phyloP scores from a whole-genome alignment of 2,113 vertebrate species.

The Reinhardtius hippoglossoides region DNA sequence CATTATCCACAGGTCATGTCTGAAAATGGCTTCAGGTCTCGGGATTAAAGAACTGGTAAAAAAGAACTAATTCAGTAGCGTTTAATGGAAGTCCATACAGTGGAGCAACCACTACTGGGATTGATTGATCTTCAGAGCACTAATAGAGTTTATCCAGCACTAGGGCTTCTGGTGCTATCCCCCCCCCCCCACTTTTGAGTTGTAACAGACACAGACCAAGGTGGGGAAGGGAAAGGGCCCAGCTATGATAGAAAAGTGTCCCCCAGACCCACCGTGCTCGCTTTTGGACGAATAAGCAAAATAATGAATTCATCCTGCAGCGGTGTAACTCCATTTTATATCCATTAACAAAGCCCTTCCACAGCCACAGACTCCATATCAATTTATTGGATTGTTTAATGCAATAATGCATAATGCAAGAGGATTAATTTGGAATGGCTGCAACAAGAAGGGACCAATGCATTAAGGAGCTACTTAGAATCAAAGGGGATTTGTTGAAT shows the following conservation, averaged over 20 bases:
- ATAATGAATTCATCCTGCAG: conserved; percentile 73
- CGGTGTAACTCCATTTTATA: conserved; percentile 79
- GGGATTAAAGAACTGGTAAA: not conserved
- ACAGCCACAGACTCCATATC: conserved; percentile 78
- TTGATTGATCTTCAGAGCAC: not conserved
- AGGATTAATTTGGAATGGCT: conserved; percentile 84
- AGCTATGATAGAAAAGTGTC: conserved; percentile 24
- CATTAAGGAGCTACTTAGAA: conserved; percentile 80
- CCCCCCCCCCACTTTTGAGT: not conserved
- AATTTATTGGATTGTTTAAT: conserved; percentile 85
- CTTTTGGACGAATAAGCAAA: conserved; percentile 67
- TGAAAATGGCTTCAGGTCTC: too few species aligned
- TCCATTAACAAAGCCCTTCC: conserved; percentile 78
- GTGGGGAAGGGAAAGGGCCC: conserved; percentile 12
- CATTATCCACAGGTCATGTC: too few species aligned
- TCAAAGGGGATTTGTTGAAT: conserved; percentile 80
- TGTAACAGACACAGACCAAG: conserved; percentile 21
- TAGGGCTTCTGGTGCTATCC: not conserved
- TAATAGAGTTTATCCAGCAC: not conserved
- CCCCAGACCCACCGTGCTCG: conserved; percentile 56
- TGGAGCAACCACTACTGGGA: not conserved
- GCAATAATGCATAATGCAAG: conserved; percentile 84
- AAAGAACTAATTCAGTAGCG: not conserved
- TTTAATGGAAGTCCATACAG: not conserved
- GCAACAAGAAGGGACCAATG: conserved; percentile 67